Base-by-base conservation (phyloP, 2,888 invertebrate genomes). In the Leptopterna dolabrata region DNA sequence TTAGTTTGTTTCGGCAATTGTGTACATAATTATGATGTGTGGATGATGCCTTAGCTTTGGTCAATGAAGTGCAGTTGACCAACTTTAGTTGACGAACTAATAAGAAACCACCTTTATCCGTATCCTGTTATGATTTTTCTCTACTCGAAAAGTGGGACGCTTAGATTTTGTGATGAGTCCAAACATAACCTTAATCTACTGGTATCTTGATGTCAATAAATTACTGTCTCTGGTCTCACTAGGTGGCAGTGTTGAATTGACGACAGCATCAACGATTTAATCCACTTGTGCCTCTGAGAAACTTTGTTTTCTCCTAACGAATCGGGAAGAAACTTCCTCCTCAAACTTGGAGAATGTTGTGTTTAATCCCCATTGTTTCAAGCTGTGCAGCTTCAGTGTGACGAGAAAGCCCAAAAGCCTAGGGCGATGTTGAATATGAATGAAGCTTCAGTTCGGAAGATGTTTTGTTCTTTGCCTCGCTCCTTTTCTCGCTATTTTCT, bases 311-410 rank as follows among this genome's bases (percentile, higher is more conserved):
- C 51, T 29, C 16, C 30, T 30, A 78, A 81, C 81, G 45, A 30
- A 24, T 81, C 29, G 24, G 19, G 78, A 78, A 47, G 47, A 45
- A 43, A 27, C 78, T 29, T 29, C 55, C 55, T 55, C 13, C 27
- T 51, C 81, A 30, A 73, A 51, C 51, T 47, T 47, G 51, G 47
- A 47, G 51, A 81, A 51, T 51, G 55, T 51, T 81, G 81, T 81
- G 27, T 81, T 81, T 81, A 81, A 45, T 51, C 51, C 47, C 81
- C 81, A 81, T 81, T 81, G 81, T 81, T 81, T 81, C 55, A 55
- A 55, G 14, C 29, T 45, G 30, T 24, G 45, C 78, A 78, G 78
- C 24, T 78, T 43, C 45, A 45, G 45, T 78, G 45, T 78, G 78
- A 43, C 78, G 78, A 73, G 73, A 73, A 73, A 73, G 73, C 73